Conservation (phyloP, 1,140 invertebrate species). For the Drosophila mojavensis region DNA sequence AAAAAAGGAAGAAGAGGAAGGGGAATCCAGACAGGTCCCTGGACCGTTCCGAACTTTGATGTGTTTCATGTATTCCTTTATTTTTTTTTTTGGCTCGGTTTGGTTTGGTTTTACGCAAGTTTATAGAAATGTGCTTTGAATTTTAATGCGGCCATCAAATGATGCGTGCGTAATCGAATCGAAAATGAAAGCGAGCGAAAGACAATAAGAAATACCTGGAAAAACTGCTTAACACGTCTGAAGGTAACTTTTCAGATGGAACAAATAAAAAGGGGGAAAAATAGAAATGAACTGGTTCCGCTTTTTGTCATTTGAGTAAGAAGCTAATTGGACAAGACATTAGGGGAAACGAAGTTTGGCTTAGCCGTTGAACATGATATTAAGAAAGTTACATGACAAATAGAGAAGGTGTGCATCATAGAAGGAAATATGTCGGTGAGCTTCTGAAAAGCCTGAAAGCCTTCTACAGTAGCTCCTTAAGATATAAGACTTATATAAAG, state of each 20-base stretch:
- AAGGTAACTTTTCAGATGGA: constrained; percentile 4
- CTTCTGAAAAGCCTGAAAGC: too few relatives aligned
- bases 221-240: constrained; percentile 22
- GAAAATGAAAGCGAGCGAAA: constrained; percentile 24
- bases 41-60: constrained; percentile 61
- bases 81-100: constrained; percentile 8
- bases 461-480: too few relatives aligned
- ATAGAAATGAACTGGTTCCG: background rate
- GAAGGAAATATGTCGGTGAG: too few relatives aligned
- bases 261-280: background rate
- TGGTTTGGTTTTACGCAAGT: constrained; percentile 23
- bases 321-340: constrained; percentile 14
- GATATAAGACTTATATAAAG: too few relatives aligned
- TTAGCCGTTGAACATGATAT: background rate
- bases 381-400: background rate
- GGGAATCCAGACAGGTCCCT: background rate
- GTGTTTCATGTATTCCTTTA: constrained; percentile 41
- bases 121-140: constrained; percentile 67
- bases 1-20: background rate
- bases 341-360: background rate
- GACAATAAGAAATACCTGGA: constrained; percentile 6
- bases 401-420: background rate
- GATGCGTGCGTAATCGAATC: constrained; percentile 43
- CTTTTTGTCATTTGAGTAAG: background rate
- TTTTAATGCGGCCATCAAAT: constrained; percentile 65